Evolutionary conservation across 1,140 invertebrate species (phyloP).

Genomic region (Agrilus planipennis): DNA sequence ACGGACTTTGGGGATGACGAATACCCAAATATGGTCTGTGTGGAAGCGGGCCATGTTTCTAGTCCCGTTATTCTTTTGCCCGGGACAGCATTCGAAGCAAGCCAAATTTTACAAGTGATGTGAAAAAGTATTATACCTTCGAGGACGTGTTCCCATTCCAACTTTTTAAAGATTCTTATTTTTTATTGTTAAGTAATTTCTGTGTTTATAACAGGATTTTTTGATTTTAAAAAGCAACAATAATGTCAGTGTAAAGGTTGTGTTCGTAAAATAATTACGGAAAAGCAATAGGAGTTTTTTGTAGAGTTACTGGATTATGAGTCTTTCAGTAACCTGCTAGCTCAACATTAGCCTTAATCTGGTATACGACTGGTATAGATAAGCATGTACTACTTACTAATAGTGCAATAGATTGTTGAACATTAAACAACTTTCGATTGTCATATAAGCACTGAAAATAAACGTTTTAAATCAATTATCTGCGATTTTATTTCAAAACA

Average conservation of each 20-base stretch:
- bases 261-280: constrained; percentile 1
- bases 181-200: constrained; percentile 3
- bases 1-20: constrained; percentile 91
- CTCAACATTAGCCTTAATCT: constrained; percentile 25
- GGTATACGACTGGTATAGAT: constrained; percentile 27
- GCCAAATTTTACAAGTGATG: constrained; percentile 68
- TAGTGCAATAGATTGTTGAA: constrained; percentile 25
- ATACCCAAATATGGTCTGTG: constrained; percentile 90
- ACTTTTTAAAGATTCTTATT: constrained; percentile 2
- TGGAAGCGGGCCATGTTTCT: constrained; percentile 82
- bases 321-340: constrained; percentile 10
- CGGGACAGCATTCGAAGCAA: constrained; percentile 77
- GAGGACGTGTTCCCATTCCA: neutral
- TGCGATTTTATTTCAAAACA: too few species aligned
- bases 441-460: too few species aligned
- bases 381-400: constrained; percentile 15
- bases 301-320: constrained; percentile 7
- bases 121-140: constrained; percentile 17
- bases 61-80: constrained; percentile 74
- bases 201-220: constrained; percentile 2
- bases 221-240: constrained; percentile 7
- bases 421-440: too few species aligned
- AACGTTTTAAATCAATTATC: too few species aligned
- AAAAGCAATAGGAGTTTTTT: constrained; percentile 3
- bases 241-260: constrained; percentile 4